Evolutionary conservation across 1,140 invertebrate species (phyloP).

Genomic region (Platyscapa corneri): DNA sequence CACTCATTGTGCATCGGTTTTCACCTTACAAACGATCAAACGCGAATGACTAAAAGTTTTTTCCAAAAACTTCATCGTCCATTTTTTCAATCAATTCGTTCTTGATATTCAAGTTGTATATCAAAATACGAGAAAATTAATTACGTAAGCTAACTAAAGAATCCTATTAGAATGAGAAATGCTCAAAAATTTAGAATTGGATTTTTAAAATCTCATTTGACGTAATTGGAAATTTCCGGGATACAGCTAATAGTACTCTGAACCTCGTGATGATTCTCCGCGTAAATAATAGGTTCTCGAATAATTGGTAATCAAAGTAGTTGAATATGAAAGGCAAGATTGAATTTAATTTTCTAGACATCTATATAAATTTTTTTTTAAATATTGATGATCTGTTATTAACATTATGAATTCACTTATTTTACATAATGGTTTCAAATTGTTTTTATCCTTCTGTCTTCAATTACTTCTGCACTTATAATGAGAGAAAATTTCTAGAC

Average conservation of each 20-base stretch:
- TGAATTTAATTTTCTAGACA: not conserved
- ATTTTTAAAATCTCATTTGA: not conserved
- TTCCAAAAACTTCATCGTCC: conserved; percentile 3
- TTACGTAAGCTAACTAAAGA: not conserved
- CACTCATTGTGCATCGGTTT: not conserved
- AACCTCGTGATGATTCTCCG: not conserved
- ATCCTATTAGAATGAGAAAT: not conserved
- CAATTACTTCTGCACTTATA: not conserved
- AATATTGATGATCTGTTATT: not conserved
- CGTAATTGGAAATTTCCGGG: not conserved
- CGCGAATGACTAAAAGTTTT: not conserved
- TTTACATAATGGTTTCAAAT: not conserved
- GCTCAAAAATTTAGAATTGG: not conserved
- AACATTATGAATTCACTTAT: not conserved
- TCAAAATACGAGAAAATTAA: not conserved
- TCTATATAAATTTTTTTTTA: not conserved
- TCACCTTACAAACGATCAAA: not conserved
- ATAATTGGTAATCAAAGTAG: not conserved
- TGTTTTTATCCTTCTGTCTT: not conserved
- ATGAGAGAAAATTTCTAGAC: not conserved
- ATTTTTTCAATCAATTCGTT: not conserved
- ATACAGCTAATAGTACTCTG: not conserved
- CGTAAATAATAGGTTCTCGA: not conserved
- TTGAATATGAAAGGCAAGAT: not conserved
- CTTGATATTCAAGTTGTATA: not conserved